A percentile compares a stretch with the other conserved stretches of the same genome.
These are phyloP conservation scores for Orthosia gracilis DNA, from an alignment of 2,888 invertebrate species.

Conservation along the genomic window DNA sequence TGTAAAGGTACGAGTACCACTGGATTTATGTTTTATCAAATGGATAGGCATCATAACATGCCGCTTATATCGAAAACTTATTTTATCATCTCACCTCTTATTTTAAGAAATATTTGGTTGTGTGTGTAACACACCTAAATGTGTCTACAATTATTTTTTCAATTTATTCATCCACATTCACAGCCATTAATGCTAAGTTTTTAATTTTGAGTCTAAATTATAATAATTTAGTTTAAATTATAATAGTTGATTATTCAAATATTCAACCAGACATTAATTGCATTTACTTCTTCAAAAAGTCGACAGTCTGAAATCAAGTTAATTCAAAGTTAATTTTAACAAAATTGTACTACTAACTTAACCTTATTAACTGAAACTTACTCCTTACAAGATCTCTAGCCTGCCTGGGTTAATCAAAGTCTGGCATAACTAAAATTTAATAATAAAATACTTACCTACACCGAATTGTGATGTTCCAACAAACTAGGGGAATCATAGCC, in stretches of 20 bases:
- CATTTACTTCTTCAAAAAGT: not conserved
- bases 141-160: not conserved
- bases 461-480: not conserved
- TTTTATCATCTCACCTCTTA: not conserved
- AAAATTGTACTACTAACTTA: not conserved
- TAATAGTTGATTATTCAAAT: not conserved
- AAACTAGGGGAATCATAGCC: slow-evolving; percentile 18
- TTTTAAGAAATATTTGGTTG: not conserved
- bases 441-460: slow-evolving; percentile 25
- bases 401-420: slow-evolving; percentile 28
- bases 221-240: not conserved
- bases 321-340: slow-evolving; percentile 5
- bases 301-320: slow-evolving; percentile 4
- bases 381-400: slow-evolving; percentile 7
- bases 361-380: slow-evolving; percentile 23
- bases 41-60: not conserved
- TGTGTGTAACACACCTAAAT: not conserved
- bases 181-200: not conserved
- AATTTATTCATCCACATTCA: not conserved
- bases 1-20: too few species aligned
- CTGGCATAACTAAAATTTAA: slow-evolving; percentile 12
- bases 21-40: too few species aligned
- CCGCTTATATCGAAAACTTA: not conserved
- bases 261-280: slow-evolving; percentile 3
- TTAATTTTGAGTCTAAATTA: not conserved